Evolutionary conservation across 2,797 vertebrate species (phyloP), one percentile per base, ranked within the genome.

Genomic region (Anguilla megastoma): DNA sequence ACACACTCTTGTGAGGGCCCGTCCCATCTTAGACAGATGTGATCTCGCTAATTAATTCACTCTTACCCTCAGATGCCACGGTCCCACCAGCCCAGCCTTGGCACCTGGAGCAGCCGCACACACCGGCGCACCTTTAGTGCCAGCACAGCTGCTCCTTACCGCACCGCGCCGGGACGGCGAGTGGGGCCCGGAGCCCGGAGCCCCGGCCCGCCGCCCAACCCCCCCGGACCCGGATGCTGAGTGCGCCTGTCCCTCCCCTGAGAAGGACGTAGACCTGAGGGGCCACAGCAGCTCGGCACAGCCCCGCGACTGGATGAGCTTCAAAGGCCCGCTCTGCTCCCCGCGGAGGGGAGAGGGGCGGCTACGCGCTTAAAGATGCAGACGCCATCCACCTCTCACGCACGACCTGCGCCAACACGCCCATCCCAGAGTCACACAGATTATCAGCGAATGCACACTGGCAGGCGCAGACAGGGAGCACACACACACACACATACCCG

Each of bases 351-450:
- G 89, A 92, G 90, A 74, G 30, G 74, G 93, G 91, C 91, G 91
- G 91, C 85, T 60, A 88, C 21, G 2, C 12, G n/a, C 33, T 84
- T 87, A 87, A 86, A 86, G 86, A 41, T 14, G 30, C 48, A 79
- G 85, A 21, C 45, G 76, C 45, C 18, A 33, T 63, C 60, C 36
- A 66, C 85, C 88, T 85, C 88, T 90, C 86, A 89, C 88, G 69
- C 87, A 87, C 90, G 71, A 91, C 95, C 2, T 96, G 95, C 94
- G 93, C 93, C 91, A 94, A 95, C 96, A 95, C 95, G 95, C 94
- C 95, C 93, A 94, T 94, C 92, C 94, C 94, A 90, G 93, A 91
- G 92, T 93, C 91, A 86, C 87, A 91, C 91, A 92, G 93, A 94
- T 94, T 94, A 93, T 95, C 92, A 93, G 93, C 93, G 93, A 66